Conservation (phyloP, 2,797 vertebrate species). For the Pteronotus mesoamericanus region DNA sequence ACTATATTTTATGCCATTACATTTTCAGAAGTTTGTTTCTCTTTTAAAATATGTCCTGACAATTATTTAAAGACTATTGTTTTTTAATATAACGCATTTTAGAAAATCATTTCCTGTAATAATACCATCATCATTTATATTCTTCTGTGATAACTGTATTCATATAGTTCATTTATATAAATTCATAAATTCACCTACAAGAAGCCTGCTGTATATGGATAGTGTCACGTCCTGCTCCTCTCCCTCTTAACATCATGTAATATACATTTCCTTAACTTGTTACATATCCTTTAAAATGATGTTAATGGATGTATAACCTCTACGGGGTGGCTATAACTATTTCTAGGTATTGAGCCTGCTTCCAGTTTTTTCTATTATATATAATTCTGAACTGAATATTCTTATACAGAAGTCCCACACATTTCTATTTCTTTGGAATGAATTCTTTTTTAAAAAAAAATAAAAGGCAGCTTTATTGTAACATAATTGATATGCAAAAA, state of each 20-base stretch:
- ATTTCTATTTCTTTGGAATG: neutral
- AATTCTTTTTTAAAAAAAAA: neutral
- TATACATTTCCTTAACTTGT: constrained; percentile 1
- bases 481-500: neutral
- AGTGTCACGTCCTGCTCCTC: neutral
- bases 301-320: neutral
- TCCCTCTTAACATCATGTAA: neutral
- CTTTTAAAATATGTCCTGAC: neutral
- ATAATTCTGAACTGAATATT: neutral
- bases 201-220: neutral
- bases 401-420: neutral
- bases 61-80: neutral
- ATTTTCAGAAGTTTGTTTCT: constrained; percentile 27
- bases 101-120: constrained; percentile 16
- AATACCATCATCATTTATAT: neutral
- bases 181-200: neutral
- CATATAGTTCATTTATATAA: neutral
- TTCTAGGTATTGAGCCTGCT: neutral
- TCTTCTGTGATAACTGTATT: neutral
- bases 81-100: neutral
- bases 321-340: neutral
- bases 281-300: neutral
- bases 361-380: constrained; percentile 23
- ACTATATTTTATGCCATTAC: neutral
- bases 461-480: neutral